Conservation (phyloP, 2,888 invertebrate genomes). For the Xanthia togata region DNA sequence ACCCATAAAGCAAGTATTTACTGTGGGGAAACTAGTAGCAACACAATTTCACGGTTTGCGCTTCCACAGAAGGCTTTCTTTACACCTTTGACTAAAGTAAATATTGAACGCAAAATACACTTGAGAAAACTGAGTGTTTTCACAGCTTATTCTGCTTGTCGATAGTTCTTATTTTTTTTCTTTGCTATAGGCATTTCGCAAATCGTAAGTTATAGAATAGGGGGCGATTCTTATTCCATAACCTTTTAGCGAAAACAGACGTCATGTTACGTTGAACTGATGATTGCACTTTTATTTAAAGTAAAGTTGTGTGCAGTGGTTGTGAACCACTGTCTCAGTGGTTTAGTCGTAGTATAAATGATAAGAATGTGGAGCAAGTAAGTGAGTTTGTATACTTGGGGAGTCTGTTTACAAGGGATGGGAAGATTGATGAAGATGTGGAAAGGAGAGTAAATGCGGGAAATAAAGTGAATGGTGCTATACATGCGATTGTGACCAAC, state of each 20-base stretch:
- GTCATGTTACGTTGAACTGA: neutral
- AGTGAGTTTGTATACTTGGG: too few species aligned
- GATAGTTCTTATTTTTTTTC: constrained; percentile 8
- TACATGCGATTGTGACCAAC: too few species aligned
- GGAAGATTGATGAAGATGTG: too few species aligned
- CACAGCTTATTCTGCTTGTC: constrained; percentile 4
- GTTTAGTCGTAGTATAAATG: too few species aligned
- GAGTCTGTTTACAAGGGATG: too few species aligned
- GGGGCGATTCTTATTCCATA: neutral
- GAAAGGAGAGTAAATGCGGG: too few species aligned
- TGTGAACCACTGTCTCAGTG: too few species aligned
- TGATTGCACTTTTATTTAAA: neutral
- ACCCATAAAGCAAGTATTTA: constrained; percentile 52
- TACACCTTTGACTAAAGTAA: constrained; percentile 65
- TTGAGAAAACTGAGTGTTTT: constrained; percentile 45
- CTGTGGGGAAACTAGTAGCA: constrained; percentile 58
- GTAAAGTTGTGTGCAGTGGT: too few species aligned
- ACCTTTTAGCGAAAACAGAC: neutral
- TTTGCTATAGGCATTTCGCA: neutral
- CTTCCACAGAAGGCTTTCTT: constrained; percentile 65
- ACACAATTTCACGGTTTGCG: constrained; percentile 66
- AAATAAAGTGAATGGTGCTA: too few species aligned
- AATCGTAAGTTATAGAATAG: neutral
- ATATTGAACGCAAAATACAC: constrained; percentile 66
- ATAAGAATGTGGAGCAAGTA: too few species aligned